Evolutionary conservation across 2,888 invertebrate species (phyloP).

Genomic region (Drosophila meridionalis): DNA sequence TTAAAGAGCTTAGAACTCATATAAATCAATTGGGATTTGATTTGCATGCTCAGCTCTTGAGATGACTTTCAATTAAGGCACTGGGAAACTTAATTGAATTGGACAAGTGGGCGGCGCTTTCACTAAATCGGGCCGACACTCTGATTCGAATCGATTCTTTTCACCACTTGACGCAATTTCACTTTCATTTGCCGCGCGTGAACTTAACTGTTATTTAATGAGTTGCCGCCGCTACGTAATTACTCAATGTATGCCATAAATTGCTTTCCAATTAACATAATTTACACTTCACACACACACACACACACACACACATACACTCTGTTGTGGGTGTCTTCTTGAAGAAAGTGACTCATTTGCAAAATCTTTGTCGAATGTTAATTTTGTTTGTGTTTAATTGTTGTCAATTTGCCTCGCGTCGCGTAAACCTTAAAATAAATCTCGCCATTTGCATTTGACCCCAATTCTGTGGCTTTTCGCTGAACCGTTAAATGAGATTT

Average conservation of each 20-base stretch:
- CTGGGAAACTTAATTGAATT: conserved; percentile 41
- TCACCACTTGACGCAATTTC: conserved; percentile 48
- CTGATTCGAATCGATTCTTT: conserved; percentile 41
- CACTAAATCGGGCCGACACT: conserved; percentile 11
- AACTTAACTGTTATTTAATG: conserved; percentile 72
- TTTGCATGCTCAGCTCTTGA: conserved; percentile 31
- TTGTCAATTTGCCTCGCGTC: conserved; percentile 13
- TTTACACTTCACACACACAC: conserved; percentile 59
- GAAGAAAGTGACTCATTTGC: conserved; percentile 44
- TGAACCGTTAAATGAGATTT: conserved; percentile 33
- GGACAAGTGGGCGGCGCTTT: conserved; percentile 43
- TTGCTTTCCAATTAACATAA: conserved; percentile 74
- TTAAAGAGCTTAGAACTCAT: neutral
- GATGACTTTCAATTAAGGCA: conserved; percentile 38
- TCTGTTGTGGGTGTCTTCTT: conserved; percentile 39
- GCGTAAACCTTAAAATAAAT: conserved; percentile 24
- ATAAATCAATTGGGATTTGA: conserved; percentile 31
- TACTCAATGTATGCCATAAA: conserved; percentile 61
- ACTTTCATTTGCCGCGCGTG: conserved; percentile 62
- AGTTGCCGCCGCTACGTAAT: conserved; percentile 52
- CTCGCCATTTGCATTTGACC: conserved; percentile 37
- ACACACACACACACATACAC: conserved; percentile 5
- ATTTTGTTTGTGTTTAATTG: conserved; percentile 17
- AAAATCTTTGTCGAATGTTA: conserved; percentile 19
- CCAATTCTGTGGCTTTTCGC: conserved; percentile 22